Base-by-base conservation (phyloP, 1,140 invertebrate species). In the Camponotus pennsylvanicus region DNA sequence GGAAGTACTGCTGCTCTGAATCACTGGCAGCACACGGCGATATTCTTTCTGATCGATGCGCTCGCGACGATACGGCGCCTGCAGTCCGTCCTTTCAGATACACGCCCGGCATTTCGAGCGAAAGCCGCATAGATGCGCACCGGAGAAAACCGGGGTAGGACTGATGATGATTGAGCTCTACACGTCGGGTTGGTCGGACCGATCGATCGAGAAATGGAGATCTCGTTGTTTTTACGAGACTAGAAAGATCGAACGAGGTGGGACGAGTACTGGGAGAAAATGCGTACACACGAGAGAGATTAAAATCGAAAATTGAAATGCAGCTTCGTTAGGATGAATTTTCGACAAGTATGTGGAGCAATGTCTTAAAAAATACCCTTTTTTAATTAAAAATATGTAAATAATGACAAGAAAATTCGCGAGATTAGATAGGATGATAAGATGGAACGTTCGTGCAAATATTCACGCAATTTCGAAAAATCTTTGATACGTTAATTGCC, bases 31-130 rank as follows among this genome's bases (percentile, higher is more conserved):
- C 87, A 80, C 87, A 85, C 87, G 88, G 52, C 82, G 82, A 89
- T 80, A 80, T 88, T 89, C 87, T 86, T 89, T 89, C 70, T 82
- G 88, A 89, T 89, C 88, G 70, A 89, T 89, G 85, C 59, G 77
- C 52, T 77, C 84, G 88, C 88, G 76, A 89, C 84, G 70, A 79
- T n/a, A 66, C 66, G 85, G 77, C 87, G 73, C 84, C 76, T 57
- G 32, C 83, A 52, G 77, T 55, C 76, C 40, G 61, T 78, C n/a
- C 77, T 79, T 52, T 79, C 34, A 37, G 34, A 64, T n/a, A 34
- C 32, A 5, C 37, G 40, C 63, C 37, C 63, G 45, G 45, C 73
- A 52, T 52, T 52, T 67, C 63, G 77, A 21, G 34, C 40, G 76
- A 78, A 37, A 21, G 27, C 32, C 18, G 49, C 45, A 13, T 27